Conservation (phyloP, 2,888 invertebrate species). For the Caradrina clavipalpis region DNA sequence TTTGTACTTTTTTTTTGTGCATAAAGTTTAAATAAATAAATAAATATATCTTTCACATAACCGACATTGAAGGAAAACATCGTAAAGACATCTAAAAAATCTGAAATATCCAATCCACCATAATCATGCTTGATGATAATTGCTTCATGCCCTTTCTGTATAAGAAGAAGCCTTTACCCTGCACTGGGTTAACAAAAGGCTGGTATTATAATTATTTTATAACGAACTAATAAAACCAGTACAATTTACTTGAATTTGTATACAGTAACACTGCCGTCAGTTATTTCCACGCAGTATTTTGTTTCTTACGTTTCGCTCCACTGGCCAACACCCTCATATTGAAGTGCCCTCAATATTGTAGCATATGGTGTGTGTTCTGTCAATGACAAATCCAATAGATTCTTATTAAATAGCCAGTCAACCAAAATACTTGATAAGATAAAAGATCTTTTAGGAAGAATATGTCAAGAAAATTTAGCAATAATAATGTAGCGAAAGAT, state of each 20-base stretch:
- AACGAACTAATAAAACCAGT: neutral
- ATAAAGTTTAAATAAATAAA: too few species aligned
- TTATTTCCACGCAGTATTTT: constrained; percentile 43
- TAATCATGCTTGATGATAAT: too few species aligned
- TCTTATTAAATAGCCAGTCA: constrained; percentile 46
- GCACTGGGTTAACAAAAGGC: too few species aligned
- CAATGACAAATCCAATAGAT: constrained; percentile 50
- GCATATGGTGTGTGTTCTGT: constrained; percentile 54
- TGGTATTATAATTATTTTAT: neutral
- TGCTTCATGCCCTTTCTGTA: too few species aligned
- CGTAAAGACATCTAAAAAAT: too few species aligned
- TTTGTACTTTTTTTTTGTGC: too few species aligned
- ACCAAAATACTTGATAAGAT: constrained; percentile 23
- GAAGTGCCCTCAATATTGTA: constrained; percentile 46
- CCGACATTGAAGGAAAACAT: too few species aligned
- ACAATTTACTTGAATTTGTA: constrained; percentile 14
- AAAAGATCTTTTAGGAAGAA: neutral
- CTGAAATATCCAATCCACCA: too few species aligned
- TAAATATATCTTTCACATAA: too few species aligned
- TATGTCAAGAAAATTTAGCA: neutral
- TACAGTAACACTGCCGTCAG: neutral
- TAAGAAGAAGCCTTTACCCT: too few species aligned
- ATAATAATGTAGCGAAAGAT: too few species aligned
- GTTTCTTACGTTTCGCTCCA: constrained; percentile 41
- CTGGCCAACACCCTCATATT: constrained; percentile 50